Conservation (phyloP, 2,797 vertebrate genomes). For the Paedocypris micromegethes region DNA sequence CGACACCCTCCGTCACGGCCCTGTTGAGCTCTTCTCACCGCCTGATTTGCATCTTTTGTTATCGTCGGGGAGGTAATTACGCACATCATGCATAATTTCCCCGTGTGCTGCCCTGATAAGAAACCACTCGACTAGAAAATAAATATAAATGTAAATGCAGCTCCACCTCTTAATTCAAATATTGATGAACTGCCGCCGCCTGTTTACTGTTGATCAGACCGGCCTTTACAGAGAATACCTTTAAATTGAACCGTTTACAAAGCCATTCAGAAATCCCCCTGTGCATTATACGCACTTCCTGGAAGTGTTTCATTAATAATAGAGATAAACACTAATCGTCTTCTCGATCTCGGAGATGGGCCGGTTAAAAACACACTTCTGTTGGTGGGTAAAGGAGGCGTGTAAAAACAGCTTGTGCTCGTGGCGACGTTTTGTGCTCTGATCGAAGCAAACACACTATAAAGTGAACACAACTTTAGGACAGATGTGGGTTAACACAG, state of each 20-base stretch:
- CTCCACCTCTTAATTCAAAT: conserved; percentile 1
- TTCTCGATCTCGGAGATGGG: too few species aligned
- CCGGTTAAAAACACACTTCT: too few species aligned
- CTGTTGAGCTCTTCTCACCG: neutral
- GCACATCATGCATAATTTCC: conserved; percentile 23
- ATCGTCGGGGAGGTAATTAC: conserved; percentile 12
- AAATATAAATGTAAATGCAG: conserved; percentile 29
- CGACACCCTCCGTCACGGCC: neutral
- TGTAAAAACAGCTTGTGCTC: too few species aligned
- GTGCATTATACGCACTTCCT: too few species aligned
- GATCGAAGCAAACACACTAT: too few species aligned
- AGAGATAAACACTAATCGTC: too few species aligned
- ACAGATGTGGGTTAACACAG: too few species aligned
- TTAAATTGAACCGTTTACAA: too few species aligned
- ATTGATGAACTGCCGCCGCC: neutral
- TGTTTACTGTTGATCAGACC: neutral
- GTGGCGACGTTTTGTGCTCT: too few species aligned
- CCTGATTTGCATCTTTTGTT: conserved; percentile 23
- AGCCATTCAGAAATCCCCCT: neutral
- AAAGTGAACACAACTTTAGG: too few species aligned
- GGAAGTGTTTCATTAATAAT: too few species aligned
- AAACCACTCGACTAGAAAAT: conserved; percentile 18
- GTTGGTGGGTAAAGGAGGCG: too few species aligned
- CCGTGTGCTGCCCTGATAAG: conserved; percentile 18
- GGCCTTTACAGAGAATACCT: neutral